These are phyloP conservation scores for Microtus pennsylvanicus DNA, from an alignment of 2,113 vertebrate species.

Conservation along the genomic window DNA sequence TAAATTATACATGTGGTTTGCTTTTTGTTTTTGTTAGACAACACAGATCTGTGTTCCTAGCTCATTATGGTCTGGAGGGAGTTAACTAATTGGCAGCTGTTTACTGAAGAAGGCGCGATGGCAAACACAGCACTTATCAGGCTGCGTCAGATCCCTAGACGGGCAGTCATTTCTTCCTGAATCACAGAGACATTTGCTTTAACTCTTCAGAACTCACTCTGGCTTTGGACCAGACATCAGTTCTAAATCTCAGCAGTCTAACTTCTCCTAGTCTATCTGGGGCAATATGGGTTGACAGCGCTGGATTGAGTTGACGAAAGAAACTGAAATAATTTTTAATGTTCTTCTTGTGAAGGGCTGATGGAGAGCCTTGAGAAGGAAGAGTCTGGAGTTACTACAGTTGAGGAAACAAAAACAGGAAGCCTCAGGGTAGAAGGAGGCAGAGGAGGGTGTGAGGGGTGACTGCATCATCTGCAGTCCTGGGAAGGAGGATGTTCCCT, in stretches of 20 bases:
- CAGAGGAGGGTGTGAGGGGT: background rate
- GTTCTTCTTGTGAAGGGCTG: background rate
- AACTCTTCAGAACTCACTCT: constrained; percentile 38
- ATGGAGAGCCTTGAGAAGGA: background rate
- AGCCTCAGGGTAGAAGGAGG: background rate
- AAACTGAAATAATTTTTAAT: constrained; percentile 35
- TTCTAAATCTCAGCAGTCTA: constrained; percentile 48
- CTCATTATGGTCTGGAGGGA: background rate
- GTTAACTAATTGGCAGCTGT: background rate
- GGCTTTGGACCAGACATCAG: constrained; percentile 31
- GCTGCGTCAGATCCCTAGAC: background rate
- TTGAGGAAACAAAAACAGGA: background rate
- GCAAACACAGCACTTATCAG: background rate
- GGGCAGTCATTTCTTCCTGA: constrained; percentile 57
- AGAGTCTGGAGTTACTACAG: background rate
- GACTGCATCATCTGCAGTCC: background rate
- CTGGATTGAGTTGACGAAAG: constrained; percentile 16
- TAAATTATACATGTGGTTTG: background rate
- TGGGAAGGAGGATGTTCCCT: background rate
- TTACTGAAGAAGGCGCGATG: constrained; percentile 2
- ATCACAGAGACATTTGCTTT: constrained; percentile 46
- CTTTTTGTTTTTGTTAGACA: background rate
- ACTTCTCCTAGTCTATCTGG: constrained; percentile 39
- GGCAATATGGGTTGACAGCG: constrained; percentile 1
- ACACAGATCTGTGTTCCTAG: background rate